phyloP scores from a whole-genome alignment of 2,113 vertebrate species.

The Nibea coibor region DNA sequence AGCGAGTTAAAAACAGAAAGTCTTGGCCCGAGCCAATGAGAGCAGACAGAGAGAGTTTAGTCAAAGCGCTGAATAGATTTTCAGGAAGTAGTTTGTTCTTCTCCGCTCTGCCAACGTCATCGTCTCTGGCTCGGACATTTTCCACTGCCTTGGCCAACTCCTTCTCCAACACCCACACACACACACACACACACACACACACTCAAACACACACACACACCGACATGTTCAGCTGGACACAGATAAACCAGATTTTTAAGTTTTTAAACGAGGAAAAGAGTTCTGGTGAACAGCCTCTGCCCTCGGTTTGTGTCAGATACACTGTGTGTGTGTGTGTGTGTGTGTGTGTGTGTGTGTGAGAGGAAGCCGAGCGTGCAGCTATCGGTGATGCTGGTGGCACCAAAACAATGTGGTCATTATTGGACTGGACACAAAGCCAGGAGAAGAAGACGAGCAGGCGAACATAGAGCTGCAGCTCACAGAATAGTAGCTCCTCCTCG shows the following conservation, averaged over 20 bases:
- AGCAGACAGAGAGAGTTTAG: slow-evolving; percentile 32
- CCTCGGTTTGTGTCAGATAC: not conserved
- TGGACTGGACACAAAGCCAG: slow-evolving; percentile 45
- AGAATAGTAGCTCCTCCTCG: not conserved
- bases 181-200: slow-evolving; percentile 25
- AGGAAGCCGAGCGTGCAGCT: slow-evolving; percentile 32
- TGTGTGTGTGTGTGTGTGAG: not conserved
- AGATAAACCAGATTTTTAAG: slow-evolving; percentile 4
- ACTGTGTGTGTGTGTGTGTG: too few relatives aligned
- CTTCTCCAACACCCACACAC: slow-evolving; percentile 18
- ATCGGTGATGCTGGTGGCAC: slow-evolving; percentile 52
- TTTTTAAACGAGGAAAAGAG: slow-evolving; percentile 2
- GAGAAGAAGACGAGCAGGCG: slow-evolving; percentile 9
- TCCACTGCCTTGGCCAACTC: slow-evolving; percentile 71
- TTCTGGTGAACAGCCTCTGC: not conserved
- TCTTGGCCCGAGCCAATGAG: not conserved
- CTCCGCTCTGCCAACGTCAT: slow-evolving; percentile 69
- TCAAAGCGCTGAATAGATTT: slow-evolving; percentile 60
- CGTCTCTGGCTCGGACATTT: slow-evolving; percentile 70
- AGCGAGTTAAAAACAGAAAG: slow-evolving; percentile 10
- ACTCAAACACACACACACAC: slow-evolving; percentile 19
- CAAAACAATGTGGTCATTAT: slow-evolving; percentile 59
- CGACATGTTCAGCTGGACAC: not conserved
- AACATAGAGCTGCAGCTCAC: slow-evolving; percentile 43
- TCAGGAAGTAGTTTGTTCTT: slow-evolving; percentile 75